Evolutionary conservation across 2,113 vertebrate genomes (phyloP).

Genomic region (Pseudonaja textilis): DNA sequence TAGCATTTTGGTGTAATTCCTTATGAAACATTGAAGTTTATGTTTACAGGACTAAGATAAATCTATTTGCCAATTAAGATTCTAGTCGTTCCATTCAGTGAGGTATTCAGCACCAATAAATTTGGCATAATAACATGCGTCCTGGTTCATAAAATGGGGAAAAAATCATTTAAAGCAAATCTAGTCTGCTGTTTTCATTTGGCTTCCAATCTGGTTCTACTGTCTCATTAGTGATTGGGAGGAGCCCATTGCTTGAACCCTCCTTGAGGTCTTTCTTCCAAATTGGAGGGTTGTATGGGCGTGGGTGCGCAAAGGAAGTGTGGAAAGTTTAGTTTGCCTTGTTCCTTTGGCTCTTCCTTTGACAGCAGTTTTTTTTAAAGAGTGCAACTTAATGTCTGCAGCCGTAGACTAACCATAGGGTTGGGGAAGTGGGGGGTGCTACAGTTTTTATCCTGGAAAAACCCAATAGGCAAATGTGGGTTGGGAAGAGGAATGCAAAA

Average conservation of each 20-base stretch:
- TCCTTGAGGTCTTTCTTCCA: background rate
- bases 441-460: background rate
- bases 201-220: background rate
- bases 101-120: background rate
- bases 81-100: background rate
- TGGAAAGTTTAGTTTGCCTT: background rate
- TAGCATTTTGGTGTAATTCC: background rate
- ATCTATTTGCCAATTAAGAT: background rate
- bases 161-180: background rate
- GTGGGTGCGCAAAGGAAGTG: background rate
- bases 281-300: background rate
- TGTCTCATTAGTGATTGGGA: background rate
- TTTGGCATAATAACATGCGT: background rate
- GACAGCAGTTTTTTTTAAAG: background rate
- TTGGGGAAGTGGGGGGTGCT: background rate
- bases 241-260: background rate
- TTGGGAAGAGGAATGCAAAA: background rate
- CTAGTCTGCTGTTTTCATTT: background rate
- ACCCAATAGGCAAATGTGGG: background rate
- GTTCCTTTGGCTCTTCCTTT: background rate
- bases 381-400: background rate
- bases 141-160: background rate
- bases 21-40: background rate
- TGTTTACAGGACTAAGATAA: background rate
- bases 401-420: background rate